Evolutionary conservation across 2,113 vertebrate species (phyloP), one percentile per base, ranked within the genome.

Genomic region (Charadrius vociferus): DNA sequence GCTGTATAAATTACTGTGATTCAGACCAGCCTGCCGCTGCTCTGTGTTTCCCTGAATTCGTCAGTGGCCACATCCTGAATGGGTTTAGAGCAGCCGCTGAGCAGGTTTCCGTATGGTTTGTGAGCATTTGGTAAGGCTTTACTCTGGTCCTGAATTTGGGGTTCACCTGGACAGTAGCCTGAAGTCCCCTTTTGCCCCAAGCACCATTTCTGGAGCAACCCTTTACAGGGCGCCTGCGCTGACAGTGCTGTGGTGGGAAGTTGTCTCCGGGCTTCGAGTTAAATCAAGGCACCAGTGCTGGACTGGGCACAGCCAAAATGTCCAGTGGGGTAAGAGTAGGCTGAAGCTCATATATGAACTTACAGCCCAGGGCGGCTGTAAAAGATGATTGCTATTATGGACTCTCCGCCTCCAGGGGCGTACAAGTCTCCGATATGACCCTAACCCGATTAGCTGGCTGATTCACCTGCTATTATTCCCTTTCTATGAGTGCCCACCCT

Each of bases 51-150:
- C 41, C 67, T 4, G 4, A 20, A 3, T 23, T 21, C 6, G 1
- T 17, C 27, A 4, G 0, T 12, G 61, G 8, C 50, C n/a, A 3
- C 43, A 6, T 41, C 66, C n/a, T 41, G 9, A 9, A 7, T 0
- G 13, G 52, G 15, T 12, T 82, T 3, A 2, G 2, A 18, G 75
- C 86, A 75, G 74, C 52, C 1, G 2, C 36, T 65, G 45, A n/a
- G 45, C 26, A 5, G 19, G 8, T 62, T 45, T 10, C 68, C 62
- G 55, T 21, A 0, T 2, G 6, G 8, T 13, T 71, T 71, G 45
- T 8, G 21, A 58, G 10, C 21, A 5, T 5, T 39, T 20, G 36
- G 18, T 8, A 29, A 53, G 65, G 37, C 41, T 86, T 37, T 81
- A n/a, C 41, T 62, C 41, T 21, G 26, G 26, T 53, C 7, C 71